Conservation (phyloP, 2,888 invertebrate species). For the Julus scanicus region DNA sequence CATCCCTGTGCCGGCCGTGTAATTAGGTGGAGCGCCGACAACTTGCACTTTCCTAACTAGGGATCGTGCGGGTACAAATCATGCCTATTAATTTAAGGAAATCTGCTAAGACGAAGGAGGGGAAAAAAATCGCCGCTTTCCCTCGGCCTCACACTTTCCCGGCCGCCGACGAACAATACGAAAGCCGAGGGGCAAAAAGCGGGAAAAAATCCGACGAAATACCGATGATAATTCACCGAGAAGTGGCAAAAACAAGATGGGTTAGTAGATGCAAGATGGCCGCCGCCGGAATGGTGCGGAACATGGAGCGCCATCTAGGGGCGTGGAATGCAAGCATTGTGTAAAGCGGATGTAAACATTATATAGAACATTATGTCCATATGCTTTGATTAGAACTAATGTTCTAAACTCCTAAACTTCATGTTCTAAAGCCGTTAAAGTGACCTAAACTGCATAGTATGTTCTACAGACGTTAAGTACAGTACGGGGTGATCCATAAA, state of each 20-base stretch:
- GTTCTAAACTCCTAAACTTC: too few relatives aligned
- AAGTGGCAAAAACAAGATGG: not conserved
- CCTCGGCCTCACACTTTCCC: constrained; percentile 18
- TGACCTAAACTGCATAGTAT: too few relatives aligned
- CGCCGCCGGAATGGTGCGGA: not conserved
- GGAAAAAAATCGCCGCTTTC: constrained; percentile 20
- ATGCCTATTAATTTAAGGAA: constrained; percentile 33
- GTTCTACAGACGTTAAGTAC: too few relatives aligned
- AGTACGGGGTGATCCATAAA: too few relatives aligned
- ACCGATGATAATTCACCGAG: constrained; percentile 33
- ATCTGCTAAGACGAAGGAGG: not conserved
- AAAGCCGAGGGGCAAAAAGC: not conserved
- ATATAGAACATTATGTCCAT: too few relatives aligned
- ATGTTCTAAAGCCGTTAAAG: too few relatives aligned
- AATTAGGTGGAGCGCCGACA: constrained; percentile 33
- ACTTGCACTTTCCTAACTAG: constrained; percentile 8
- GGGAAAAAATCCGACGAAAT: not conserved
- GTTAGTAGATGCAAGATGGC: constrained; percentile 7
- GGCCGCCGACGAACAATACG: not conserved
- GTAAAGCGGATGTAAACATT: too few relatives aligned
- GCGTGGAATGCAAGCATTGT: too few relatives aligned
- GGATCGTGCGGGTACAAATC: not conserved
- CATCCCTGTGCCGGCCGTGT: constrained; percentile 5
- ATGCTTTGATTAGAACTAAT: too few relatives aligned
- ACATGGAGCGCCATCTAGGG: constrained; percentile 3